phyloP scores from a whole-genome alignment of 2,888 invertebrate species.

The Augiades crinisus region DNA sequence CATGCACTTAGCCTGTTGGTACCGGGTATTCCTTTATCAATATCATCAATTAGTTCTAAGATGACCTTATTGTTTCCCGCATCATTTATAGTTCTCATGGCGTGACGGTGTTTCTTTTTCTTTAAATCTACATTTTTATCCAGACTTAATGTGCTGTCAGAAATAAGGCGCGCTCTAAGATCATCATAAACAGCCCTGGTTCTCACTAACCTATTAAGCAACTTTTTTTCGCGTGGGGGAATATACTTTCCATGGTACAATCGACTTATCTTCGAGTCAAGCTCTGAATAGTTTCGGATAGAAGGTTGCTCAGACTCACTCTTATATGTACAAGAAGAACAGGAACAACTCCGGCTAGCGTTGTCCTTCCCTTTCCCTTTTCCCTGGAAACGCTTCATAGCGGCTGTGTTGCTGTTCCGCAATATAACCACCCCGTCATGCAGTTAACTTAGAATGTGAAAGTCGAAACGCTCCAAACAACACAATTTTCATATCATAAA shows the following conservation, averaged over 20 bases:
- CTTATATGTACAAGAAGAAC: conserved; percentile 46
- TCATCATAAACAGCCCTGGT: conserved; percentile 57
- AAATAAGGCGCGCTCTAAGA: conserved; percentile 46
- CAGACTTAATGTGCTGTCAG: conserved; percentile 42
- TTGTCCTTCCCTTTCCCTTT: conserved; percentile 30
- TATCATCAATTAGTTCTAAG: conserved; percentile 41
- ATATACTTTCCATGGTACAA: conserved; percentile 48
- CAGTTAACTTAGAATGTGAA: not conserved
- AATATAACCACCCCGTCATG: not conserved
- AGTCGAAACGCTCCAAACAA: not conserved
- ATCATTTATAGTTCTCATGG: conserved; percentile 29
- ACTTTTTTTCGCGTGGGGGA: conserved; percentile 49
- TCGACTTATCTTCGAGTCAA: conserved; percentile 46
- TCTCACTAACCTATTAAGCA: conserved; percentile 50
- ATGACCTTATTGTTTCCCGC: conserved; percentile 40
- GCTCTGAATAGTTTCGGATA: conserved; percentile 37
- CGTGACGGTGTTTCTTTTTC: conserved; percentile 26
- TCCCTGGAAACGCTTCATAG: conserved; percentile 41
- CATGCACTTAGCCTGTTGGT: conserved; percentile 43
- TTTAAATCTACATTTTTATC: conserved; percentile 39
- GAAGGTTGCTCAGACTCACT: conserved; percentile 45
- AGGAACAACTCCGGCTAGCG: conserved; percentile 44
- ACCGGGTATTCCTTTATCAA: conserved; percentile 44
- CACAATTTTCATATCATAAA: conserved; percentile 20
- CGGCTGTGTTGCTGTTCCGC: conserved; percentile 38